Base-by-base conservation (phyloP, 1,140 invertebrate genomes). In the Metaphire vulgaris region DNA sequence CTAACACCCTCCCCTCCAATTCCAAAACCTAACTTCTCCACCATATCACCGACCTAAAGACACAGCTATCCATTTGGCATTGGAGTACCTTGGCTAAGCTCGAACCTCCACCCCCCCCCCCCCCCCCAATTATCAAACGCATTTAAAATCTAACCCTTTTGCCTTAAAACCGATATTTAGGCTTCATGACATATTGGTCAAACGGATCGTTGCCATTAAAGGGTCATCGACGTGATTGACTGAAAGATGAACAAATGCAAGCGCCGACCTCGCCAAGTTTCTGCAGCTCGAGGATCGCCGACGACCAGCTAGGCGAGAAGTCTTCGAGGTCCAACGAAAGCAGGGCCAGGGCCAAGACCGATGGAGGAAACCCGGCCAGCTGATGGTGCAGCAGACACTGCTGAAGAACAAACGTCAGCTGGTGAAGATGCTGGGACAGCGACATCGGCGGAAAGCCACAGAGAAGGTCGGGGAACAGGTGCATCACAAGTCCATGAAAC, bases 251-350 rank as follows among this genome's bases (percentile, higher is more conserved):
- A 56, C 21, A 56, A 56, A 56, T n/a, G n/a, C 15, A 75, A 31
- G 16, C 6, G 21, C 79, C 78, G 80, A 86, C 85, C 77, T 83
- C 80, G 56, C 80, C 80, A 75, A 84, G 79, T 64, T 81, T 78
- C 79, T 85, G 84, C 66, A 86, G 75, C 56, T 79, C 81, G 34
- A 80, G 69, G 28, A 83, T 81, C 26, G 82, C 79, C 28, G 80
- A 74, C 41, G 85, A 78, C 85, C 85, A 86, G 2, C 79, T 76
- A 2, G 81, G 81, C 16, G 26, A 64, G 64, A 72, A 80, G 70
- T 81, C 81, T 77, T 85, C 83, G 74, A 86, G 76, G 74, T 86
- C 85, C 68, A 85, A 71, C 72, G 83, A 84, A 74, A 86, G 78
- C 1, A 86, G 75, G 67, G 84, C 79, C 56, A 86, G 76, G 26